phyloP scores from a whole-genome alignment of 2,797 vertebrate species.

The Manis pentadactyla region DNA sequence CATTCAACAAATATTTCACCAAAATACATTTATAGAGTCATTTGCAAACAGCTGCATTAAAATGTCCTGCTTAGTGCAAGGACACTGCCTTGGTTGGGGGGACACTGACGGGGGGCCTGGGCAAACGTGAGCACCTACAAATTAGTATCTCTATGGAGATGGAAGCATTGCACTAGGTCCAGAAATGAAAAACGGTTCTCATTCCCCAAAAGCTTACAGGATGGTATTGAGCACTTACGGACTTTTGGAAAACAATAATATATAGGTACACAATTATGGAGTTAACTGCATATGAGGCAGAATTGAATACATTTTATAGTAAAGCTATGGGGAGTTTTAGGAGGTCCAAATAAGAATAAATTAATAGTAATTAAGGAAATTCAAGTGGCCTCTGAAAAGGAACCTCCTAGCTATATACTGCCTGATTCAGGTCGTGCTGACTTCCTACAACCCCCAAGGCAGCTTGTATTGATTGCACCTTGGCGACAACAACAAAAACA shows the following conservation, averaged over 20 bases:
- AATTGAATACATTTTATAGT: neutral
- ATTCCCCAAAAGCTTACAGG: neutral
- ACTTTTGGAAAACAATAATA: neutral
- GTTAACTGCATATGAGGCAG: neutral
- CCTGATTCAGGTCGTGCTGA: neutral
- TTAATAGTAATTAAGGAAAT: neutral
- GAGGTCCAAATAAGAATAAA: neutral
- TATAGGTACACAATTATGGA: neutral
- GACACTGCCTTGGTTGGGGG: neutral
- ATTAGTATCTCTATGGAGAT: neutral
- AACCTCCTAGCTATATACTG: no score
- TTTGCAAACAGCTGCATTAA: neutral
- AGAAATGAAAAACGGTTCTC: neutral
- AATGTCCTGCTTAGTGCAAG: neutral
- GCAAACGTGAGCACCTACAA: neutral
- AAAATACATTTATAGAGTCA: neutral
- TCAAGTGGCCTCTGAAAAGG: neutral
- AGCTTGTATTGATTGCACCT: no score
- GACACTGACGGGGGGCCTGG: neutral
- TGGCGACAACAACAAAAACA: neutral
- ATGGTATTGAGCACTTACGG: neutral
- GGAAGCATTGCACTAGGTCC: neutral
- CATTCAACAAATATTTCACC: neutral
- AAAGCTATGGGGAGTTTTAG: neutral
- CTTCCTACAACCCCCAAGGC: neutral